phyloP scores from a whole-genome alignment of 2,797 vertebrate species.

The Sebastes glaucus region DNA sequence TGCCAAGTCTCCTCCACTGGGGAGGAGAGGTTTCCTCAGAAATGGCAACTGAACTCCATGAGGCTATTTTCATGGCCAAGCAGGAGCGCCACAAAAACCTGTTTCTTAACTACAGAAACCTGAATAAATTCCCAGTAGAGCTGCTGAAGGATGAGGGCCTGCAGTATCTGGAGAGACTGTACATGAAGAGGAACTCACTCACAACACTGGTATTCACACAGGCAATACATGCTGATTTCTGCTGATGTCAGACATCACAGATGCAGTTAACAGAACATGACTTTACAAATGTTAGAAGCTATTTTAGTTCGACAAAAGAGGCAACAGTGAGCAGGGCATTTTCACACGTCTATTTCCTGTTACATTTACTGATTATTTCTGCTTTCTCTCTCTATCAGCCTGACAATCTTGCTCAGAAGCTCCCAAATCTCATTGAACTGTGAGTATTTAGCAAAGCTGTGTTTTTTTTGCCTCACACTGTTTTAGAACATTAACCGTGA shows the following conservation, averaged over 20 bases:
- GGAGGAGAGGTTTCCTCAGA: conserved; percentile 18
- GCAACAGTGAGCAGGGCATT: background rate
- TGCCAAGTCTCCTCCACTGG: conserved; percentile 6
- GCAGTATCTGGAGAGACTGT: conserved; percentile 94
- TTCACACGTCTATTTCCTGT: background rate
- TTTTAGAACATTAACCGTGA: background rate
- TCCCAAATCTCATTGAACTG: conserved; percentile 98
- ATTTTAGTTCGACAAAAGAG: background rate
- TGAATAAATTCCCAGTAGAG: conserved; percentile 91
- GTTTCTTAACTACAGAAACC: conserved; percentile 96
- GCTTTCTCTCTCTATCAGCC: conserved; percentile 84
- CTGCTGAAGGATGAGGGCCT: conserved; percentile 94
- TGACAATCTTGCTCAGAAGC: conserved; percentile 97
- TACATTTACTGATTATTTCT: background rate
- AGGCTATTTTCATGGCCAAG: conserved; percentile 93
- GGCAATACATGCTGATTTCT: too few species aligned
- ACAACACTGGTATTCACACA: conserved; percentile 88
- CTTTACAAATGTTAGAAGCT: background rate
- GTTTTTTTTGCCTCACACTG: background rate
- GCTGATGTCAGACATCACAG: background rate
- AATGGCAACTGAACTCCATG: conserved; percentile 95
- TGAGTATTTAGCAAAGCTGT: conserved; percentile 80
- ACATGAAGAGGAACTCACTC: conserved; percentile 98
- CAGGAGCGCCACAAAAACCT: conserved; percentile 96
- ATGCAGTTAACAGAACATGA: background rate